Percentiles rank a stretch among this genome's conserved stretches.
Evolutionary conservation across 2,797 vertebrate species (phyloP).

Genomic region (Macropus fuliginosus): DNA sequence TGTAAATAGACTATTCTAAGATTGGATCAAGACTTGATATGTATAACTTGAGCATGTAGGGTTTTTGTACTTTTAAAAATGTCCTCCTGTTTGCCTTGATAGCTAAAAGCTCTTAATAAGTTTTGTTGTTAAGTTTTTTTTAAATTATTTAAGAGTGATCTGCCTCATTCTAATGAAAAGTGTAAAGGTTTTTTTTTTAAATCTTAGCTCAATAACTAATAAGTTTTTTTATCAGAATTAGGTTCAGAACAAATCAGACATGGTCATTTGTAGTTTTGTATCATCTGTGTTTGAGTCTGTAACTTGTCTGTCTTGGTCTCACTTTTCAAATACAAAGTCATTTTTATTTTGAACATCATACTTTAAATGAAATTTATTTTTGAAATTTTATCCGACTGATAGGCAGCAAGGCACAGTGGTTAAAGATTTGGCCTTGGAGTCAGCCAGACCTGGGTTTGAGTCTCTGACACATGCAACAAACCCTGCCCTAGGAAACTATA

Average conservation of each 20-base stretch:
- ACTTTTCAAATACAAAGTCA: background rate
- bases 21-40: constrained; percentile 80
- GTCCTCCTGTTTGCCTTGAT: constrained; percentile 72
- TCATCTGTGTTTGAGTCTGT: constrained; percentile 3
- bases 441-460: background rate
- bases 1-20: constrained; percentile 75
- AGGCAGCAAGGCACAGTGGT: background rate
- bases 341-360: constrained; percentile 3
- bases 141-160: background rate
- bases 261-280: background rate
- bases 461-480: background rate
- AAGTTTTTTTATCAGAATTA: constrained; percentile 26
- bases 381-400: background rate
- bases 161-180: constrained; percentile 5
- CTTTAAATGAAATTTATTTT: constrained; percentile 8
- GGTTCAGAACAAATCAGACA: background rate
- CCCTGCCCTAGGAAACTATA: background rate
- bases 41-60: constrained; percentile 80
- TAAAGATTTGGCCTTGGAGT: background rate
- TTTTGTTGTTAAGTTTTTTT: constrained; percentile 61
- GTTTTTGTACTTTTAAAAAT: constrained; percentile 65
- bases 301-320: background rate
- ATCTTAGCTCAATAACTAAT: constrained; percentile 40
- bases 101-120: background rate
- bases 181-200: constrained; percentile 26